A percentile compares a stretch with the other conserved stretches of the same genome.
Conservation (phyloP, 2,113 vertebrate species). For the Cyprinus carpio region DNA sequence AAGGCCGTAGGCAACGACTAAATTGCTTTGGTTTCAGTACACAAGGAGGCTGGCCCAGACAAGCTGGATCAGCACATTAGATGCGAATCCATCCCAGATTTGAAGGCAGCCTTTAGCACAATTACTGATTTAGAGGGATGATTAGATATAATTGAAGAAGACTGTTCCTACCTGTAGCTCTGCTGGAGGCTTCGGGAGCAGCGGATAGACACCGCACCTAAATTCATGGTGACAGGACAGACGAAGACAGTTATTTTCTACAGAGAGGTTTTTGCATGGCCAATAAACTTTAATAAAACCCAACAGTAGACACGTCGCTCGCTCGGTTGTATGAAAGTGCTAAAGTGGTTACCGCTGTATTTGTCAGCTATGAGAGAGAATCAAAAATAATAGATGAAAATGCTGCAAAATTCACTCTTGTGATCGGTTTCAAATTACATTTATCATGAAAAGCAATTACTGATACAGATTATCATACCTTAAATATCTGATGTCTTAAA, state of each 20-base stretch:
- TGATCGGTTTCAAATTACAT: not conserved
- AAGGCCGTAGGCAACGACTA: slow-evolving; percentile 96
- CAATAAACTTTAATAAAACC: slow-evolving; percentile 85
- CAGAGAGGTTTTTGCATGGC: slow-evolving; percentile 78
- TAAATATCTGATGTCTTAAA: not conserved
- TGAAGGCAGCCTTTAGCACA: slow-evolving; percentile 97
- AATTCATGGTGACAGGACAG: slow-evolving; percentile 81
- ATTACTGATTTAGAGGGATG: slow-evolving; percentile 98
- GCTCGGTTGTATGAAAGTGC: not conserved
- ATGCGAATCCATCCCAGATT: slow-evolving; percentile 95
- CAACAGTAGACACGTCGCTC: slow-evolving; percentile 49
- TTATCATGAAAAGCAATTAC: not conserved
- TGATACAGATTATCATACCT: not conserved
- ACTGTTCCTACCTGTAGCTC: slow-evolving; percentile 97
- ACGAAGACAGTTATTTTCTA: slow-evolving; percentile 70
- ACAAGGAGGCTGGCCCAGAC: slow-evolving; percentile 98
- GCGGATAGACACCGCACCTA: slow-evolving; percentile 75
- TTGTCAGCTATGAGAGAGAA: slow-evolving; percentile 11
- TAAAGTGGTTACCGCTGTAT: slow-evolving; percentile 17
- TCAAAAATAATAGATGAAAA: slow-evolving; percentile 29
- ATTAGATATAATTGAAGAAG: slow-evolving; percentile 99
- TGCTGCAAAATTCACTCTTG: not conserved
- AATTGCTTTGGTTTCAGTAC: slow-evolving; percentile 99
- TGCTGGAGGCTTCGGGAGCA: slow-evolving; percentile 81
- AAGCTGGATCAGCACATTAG: slow-evolving; percentile 98